phyloP scores from a whole-genome alignment of 1,140 invertebrate species.

The Tribolium madens region DNA sequence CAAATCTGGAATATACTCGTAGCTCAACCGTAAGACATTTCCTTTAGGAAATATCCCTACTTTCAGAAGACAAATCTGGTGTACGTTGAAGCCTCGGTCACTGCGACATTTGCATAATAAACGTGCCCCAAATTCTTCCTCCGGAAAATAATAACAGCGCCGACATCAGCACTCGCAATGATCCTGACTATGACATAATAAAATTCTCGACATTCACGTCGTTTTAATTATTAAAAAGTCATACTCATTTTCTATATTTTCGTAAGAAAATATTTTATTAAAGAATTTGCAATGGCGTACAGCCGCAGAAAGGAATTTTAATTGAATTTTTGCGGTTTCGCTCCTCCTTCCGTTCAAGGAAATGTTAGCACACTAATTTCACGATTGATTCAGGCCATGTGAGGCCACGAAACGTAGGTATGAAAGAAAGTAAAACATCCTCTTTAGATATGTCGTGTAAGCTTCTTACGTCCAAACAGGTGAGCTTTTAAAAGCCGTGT shows the following conservation, averaged over 20 bases:
- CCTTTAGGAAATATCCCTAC: neutral
- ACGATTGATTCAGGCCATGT: neutral
- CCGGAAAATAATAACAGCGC: conserved; percentile 1
- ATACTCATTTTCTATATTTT: conserved; percentile 7
- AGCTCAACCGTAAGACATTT: neutral
- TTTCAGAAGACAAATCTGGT: neutral
- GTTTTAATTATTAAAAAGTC: conserved; percentile 17
- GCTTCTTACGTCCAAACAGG: conserved; percentile 4
- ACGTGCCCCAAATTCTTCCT: conserved; percentile 4
- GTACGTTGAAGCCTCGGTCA: neutral
- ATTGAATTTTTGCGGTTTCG: conserved; percentile 26
- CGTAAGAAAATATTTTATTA: conserved; percentile 6
- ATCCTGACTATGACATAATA: conserved; percentile 24
- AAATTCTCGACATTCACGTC: conserved; percentile 5
- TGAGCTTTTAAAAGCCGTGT: neutral
- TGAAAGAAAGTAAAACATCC: neutral
- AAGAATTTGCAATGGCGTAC: neutral
- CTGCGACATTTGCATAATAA: conserved; percentile 14
- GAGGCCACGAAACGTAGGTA: neutral
- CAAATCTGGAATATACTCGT: neutral
- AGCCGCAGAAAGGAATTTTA: neutral
- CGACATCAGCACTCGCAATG: neutral
- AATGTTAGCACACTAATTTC: conserved; percentile 11
- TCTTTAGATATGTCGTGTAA: neutral
- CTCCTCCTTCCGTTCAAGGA: neutral